Evolutionary conservation across 1,140 invertebrate species (phyloP), one percentile per base, ranked within the genome.

Genomic region (Cepaea nemoralis): DNA sequence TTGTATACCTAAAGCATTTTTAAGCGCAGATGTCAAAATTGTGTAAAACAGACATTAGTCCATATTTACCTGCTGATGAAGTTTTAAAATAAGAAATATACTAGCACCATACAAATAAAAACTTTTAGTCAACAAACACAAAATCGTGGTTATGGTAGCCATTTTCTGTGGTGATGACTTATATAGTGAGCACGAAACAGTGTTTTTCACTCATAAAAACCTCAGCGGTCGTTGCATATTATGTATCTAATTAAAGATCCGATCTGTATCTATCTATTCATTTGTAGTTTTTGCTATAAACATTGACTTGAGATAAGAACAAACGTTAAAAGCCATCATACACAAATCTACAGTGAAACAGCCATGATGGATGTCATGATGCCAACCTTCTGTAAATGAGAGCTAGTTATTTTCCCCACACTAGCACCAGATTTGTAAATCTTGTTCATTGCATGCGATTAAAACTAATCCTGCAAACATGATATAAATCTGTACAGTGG

Each of bases 81-180:
- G 39, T 27, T 22, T 24, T 14, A n/a, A 22, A 74, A 79, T 75
- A 39, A 0, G 45, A 40, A 55, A 37, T 24, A 37, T 76, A 27
- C 50, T 22, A 27, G n/a, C 50, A 16, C 6, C 12, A 74, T 50
- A 45, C 33, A 27, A 22, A 16, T 16, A 27, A 45, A 74, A 78
- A 67, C 35, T 76, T 80, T 76, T 27, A 40, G 42, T 79, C 63
- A 76, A 84, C 73, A 77, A 80, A 82, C 81, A 84, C 81, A 84
- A 76, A 63, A 50, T 35, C 10, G 19, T 19, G 48, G 14, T 37
- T 33, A 48, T 42, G 40, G 77, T 77, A 67, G 77, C 80, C 81
- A 82, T 82, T 67, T 84, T 80, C 50, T 37, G 33, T 39, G 74
- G 1, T 39, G 31, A 55, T 40, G 24, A 63, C 74, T 39, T 71